Evolutionary conservation across 2,113 vertebrate species (phyloP).

Genomic region (Dipodomys stephensi): DNA sequence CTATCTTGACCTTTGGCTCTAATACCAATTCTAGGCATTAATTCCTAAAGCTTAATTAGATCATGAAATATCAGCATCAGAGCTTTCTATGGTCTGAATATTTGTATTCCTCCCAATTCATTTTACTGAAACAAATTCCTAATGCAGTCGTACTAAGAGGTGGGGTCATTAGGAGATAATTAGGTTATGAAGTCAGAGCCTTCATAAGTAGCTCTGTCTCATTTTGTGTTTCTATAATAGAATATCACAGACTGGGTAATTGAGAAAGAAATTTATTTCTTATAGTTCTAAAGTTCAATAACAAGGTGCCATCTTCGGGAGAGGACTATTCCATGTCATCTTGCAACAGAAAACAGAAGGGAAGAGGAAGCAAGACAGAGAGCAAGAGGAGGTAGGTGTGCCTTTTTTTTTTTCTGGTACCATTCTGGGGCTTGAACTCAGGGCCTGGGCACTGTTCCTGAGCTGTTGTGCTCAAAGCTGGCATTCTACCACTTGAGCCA

Average conservation of each 20-base stretch:
- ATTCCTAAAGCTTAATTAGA: conserved; percentile 3
- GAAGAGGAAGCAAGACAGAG: background rate
- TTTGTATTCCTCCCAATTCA: background rate
- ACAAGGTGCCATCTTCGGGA: background rate
- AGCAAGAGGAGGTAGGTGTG: background rate
- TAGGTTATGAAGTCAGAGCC: background rate
- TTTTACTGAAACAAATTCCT: background rate
- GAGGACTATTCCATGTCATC: background rate
- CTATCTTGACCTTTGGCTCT: background rate
- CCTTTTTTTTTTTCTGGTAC: too few species aligned
- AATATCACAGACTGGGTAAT: background rate
- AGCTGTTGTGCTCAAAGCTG: too few species aligned
- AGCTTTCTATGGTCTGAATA: background rate
- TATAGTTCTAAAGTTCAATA: background rate
- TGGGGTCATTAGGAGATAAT: background rate
- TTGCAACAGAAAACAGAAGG: background rate
- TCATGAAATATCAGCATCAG: background rate
- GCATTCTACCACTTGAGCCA: too few species aligned
- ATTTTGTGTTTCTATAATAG: background rate
- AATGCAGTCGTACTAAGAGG: background rate
- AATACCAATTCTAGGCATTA: background rate
- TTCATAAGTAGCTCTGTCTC: background rate
- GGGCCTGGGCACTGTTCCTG: too few species aligned
- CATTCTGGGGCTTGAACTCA: too few species aligned
- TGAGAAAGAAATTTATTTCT: background rate